Conservation (phyloP, 2,113 vertebrate genomes). For the Stomatorhinus ivindoensis region DNA sequence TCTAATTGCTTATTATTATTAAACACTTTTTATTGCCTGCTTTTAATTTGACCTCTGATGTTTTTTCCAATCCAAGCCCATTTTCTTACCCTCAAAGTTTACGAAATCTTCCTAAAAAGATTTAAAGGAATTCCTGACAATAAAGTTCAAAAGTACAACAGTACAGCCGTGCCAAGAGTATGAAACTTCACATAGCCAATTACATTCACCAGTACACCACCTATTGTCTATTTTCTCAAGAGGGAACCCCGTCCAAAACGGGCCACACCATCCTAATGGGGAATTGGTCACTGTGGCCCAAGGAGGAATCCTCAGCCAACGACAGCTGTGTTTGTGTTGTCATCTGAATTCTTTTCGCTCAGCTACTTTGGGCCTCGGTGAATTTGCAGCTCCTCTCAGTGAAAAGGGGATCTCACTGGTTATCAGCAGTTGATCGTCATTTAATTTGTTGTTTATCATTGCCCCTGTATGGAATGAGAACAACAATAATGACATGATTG, state of each 20-base stretch:
- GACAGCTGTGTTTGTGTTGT: slow-evolving; percentile 62
- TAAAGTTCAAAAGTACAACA: not conserved
- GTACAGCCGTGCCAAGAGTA: not conserved
- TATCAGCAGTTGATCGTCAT: not conserved
- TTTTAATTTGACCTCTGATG: not conserved
- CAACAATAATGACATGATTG: not conserved
- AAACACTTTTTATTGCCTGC: not conserved
- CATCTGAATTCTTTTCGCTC: slow-evolving; percentile 47
- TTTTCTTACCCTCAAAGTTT: not conserved
- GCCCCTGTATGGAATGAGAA: not conserved
- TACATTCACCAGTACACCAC: not conserved
- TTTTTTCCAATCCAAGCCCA: not conserved
- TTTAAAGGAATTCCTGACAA: not conserved
- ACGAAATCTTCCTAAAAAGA: not conserved
- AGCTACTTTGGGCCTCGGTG: slow-evolving; percentile 44
- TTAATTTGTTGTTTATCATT: not conserved
- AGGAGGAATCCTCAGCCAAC: not conserved
- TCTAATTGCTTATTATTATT: not conserved
- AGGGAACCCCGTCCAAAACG: not conserved
- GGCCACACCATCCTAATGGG: not conserved
- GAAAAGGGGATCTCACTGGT: not conserved
- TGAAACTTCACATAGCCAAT: not conserved
- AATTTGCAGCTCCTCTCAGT: slow-evolving; percentile 29
- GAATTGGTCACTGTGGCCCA: not conserved
- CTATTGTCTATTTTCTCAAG: not conserved